Evolutionary conservation across 2,113 vertebrate genomes (phyloP).

Genomic region (Periophthalmodon schlosseri): DNA sequence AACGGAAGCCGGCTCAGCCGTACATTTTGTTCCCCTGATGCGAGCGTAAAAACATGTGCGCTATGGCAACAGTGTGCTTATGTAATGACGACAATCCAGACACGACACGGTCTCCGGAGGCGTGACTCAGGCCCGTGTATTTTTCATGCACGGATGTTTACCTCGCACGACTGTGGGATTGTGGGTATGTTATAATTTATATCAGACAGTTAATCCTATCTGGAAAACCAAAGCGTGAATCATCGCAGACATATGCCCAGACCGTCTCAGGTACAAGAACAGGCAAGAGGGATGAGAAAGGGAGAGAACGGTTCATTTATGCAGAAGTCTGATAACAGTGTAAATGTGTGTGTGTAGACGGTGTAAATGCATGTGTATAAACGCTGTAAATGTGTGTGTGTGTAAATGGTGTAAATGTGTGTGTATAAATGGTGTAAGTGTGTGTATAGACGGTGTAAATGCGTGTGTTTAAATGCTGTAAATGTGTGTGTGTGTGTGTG

Average conservation of each 20-base stretch:
- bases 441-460: too few species aligned
- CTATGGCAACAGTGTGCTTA: conserved; percentile 51
- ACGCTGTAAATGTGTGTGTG: too few species aligned
- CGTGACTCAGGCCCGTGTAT: conserved; percentile 29
- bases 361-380: too few species aligned
- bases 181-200: conserved; percentile 12
- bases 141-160: conserved; percentile 7
- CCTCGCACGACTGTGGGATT: conserved; percentile 38
- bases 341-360: not conserved
- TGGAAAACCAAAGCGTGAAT: conserved; percentile 16
- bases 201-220: conserved; percentile 34
- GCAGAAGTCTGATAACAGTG: not conserved
- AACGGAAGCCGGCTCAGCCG: conserved; percentile 44
- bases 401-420: too few species aligned
- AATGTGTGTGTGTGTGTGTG: too few species aligned
- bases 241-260: not conserved
- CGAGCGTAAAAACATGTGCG: conserved; percentile 44
- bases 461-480: too few species aligned
- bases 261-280: not conserved
- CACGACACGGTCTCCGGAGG: conserved; percentile 11
- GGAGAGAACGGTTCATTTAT: not conserved
- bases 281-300: not conserved
- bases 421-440: not conserved
- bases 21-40: conserved; percentile 70
- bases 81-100: conserved; percentile 20